Evolutionary conservation across 2,113 vertebrate genomes (phyloP).

Genomic region (Electrona antarctica): DNA sequence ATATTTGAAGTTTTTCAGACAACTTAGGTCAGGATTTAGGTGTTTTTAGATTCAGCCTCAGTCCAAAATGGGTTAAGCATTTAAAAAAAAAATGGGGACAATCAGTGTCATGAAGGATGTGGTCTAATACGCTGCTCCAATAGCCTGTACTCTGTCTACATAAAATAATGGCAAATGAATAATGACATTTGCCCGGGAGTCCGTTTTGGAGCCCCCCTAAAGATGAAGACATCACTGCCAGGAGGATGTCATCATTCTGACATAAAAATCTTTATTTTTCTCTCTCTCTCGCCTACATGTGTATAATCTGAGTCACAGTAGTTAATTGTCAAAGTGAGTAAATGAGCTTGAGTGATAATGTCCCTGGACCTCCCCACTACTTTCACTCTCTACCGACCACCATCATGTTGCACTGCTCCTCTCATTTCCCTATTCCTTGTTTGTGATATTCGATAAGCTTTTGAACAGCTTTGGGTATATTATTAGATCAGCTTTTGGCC

Average conservation of each 20-base stretch:
- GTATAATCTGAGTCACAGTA: slow-evolving; percentile 29
- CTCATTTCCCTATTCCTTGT: slow-evolving; percentile 51
- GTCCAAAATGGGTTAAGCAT: too few relatives aligned
- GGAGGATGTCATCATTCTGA: slow-evolving; percentile 7
- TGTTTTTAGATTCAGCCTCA: too few relatives aligned
- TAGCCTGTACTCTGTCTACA: too few relatives aligned
- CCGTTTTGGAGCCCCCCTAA: slow-evolving; percentile 29
- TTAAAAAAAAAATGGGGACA: too few relatives aligned
- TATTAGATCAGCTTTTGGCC: too few relatives aligned
- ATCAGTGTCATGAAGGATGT: too few relatives aligned
- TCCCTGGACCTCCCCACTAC: slow-evolving; percentile 1
- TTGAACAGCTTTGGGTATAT: too few relatives aligned
- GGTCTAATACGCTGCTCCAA: too few relatives aligned
- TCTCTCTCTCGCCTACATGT: not conserved
- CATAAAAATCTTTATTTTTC: slow-evolving; percentile 3
- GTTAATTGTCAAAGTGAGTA: not conserved
- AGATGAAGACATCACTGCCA: slow-evolving; percentile 8
- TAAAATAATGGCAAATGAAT: too few relatives aligned
- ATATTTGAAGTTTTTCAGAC: too few relatives aligned
- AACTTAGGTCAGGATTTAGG: too few relatives aligned
- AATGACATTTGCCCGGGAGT: not conserved
- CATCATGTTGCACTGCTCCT: slow-evolving; percentile 12
- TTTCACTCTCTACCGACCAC: slow-evolving; percentile 2
- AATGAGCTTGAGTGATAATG: not conserved
- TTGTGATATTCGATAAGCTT: too few relatives aligned